Evolutionary conservation across 2,797 vertebrate genomes (phyloP), one percentile per base, ranked within the genome.

Genomic region (Rousettus madagascariensis): DNA sequence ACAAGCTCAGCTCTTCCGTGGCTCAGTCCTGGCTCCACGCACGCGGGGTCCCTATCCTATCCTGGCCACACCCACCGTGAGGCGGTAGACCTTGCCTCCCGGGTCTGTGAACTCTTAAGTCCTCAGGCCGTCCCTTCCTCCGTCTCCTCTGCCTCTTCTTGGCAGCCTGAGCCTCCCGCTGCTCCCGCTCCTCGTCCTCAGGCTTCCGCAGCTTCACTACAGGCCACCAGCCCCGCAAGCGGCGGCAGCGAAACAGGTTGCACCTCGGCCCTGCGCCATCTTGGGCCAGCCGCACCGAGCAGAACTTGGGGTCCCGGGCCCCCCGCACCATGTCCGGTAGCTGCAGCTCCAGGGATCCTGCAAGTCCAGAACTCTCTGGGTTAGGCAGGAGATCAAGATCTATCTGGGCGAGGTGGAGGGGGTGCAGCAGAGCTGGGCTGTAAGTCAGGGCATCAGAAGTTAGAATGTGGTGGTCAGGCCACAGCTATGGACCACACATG

Each of bases 191-290:
- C 0, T 99, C 98, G 0, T 99, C 99, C 96, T 99, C 98, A 0
- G 98, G 98, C 30, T 98, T 99, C 97, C 98, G 99, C 78, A 98
- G 98, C 90, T 99, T 99, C 95, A 98, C 98, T 86, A 99, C 98
- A 0, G 99, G 99, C 99, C 99, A 99, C 99, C 99, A 99, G 91
- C 99, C 99, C 85, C 98, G 98, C 99, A 99, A 98, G 88, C 99
- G 99, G 95, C 99, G 99, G 90, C 99, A 99, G 43, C 98, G 98
- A 78, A 99, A 99, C 97, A 99, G 99, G 57, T 99, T 99, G 97
- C 99, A 99, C 49, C 99, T 98, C 0, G 99, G 99, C 0, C 97
- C 88, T 2, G 99, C 99, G 1, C 98, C 98, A 9, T 99, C 98
- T 28, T 98, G 98, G 51, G 99, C 99, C 99, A 99, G 99, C 79